Base-by-base conservation (phyloP, 2,888 invertebrate species). In the Leucania comma region DNA sequence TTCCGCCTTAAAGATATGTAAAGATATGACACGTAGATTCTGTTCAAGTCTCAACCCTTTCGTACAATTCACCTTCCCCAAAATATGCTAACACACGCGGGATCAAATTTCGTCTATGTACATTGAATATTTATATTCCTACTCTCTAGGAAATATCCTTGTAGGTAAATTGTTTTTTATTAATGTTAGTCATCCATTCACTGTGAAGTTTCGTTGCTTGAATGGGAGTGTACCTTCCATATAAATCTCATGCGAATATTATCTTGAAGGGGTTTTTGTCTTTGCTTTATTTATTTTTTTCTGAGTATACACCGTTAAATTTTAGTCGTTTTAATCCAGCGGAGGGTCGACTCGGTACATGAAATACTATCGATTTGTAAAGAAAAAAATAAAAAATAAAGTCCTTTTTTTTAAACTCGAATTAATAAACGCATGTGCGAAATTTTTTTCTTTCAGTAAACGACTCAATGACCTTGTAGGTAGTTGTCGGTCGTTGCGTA, bases 161-260 rank as follows among this genome's bases (percentile, higher is more conserved):
- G 32, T 26, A 29, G 29, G 29, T 29, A 75, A 75, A 75, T 75
- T 75, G 56, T 56, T 77, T 54, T 77, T 75, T 77, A 59, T 77
- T 46, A 59, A 77, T 70, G 78, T 54, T 22, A 42, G 53, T n/a
- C 71, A 77, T 77, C 63, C 48, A 35, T 63, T 66, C 53, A 67
- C 20, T 29, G 24, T 48, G 29, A 56, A 74, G 38, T 38, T 74
- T 48, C 29, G n/a, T 56, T n/a, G n/a, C 29, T 60, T 54, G 63
- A 26, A 53, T 35, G 24, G 32, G 4, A n/a, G 48, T 8, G 35
- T 46, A 53, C 20, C 42, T 53, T 26, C 1, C 8, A 4, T 61
- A 26, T 17, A 46, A 35, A 72, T 61, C 8, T 46, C 22, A 20
- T 10, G 20, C 20, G 54, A n/a, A n/a, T 32, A 59, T 46, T 24